These are phyloP conservation scores for Caenorhabditis briggsae DNA, from an alignment of 1,140 invertebrate species.

Conservation along the genomic window DNA sequence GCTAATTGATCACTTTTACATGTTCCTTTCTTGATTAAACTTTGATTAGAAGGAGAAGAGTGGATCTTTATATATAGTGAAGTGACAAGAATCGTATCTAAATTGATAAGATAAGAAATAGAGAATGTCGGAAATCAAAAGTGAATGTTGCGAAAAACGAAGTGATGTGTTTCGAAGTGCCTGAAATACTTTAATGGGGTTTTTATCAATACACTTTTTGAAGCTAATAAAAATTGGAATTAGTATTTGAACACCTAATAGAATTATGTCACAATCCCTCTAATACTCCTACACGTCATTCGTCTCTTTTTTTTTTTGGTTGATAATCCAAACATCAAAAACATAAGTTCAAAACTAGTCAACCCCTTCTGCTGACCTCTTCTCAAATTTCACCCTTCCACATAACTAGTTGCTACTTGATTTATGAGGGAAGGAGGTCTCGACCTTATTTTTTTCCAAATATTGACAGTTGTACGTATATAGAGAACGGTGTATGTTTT, in stretches of 20 bases:
- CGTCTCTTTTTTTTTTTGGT: neutral
- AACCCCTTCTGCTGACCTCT: constrained; percentile 27
- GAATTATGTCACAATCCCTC: too few species aligned
- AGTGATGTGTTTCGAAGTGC: neutral
- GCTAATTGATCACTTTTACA: too few species aligned
- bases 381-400: constrained; percentile 3
- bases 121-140: constrained; percentile 1
- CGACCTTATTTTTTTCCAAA: neutral
- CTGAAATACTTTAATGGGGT: too few species aligned
- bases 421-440: neutral
- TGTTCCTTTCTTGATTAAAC: neutral
- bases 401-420: neutral
- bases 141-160: constrained; percentile 28
- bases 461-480: neutral
- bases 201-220: too few species aligned
- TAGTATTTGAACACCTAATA: too few species aligned
- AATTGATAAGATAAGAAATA: constrained; percentile 25
- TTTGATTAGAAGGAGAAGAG: neutral
- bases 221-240: too few species aligned
- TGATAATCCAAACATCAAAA: neutral
- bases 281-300: too few species aligned
- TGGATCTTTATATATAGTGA: constrained; percentile 18
- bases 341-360: neutral
- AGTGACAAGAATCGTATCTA: neutral
- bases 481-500: too few species aligned